phyloP scores from a whole-genome alignment of 2,797 vertebrate species.

The Melanotaenia parkinsoni region DNA sequence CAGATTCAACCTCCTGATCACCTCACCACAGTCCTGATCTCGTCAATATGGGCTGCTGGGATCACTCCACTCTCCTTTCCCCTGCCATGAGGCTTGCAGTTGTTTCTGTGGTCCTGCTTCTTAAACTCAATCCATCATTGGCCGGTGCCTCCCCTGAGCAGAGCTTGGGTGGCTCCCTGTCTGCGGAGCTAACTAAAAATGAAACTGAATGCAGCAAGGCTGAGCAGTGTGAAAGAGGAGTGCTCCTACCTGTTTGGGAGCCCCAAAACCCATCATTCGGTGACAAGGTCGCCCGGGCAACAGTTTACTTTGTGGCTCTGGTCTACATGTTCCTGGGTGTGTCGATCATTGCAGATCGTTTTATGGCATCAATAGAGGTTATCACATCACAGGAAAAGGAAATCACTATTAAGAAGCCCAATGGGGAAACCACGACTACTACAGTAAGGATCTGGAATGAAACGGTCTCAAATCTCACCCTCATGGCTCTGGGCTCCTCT shows the following conservation, averaged over 20 bases:
- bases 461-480: conserved; percentile 96
- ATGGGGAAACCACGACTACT: conserved; percentile 96
- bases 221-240: conserved; percentile 86
- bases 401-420: conserved; percentile 98
- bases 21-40: conserved; percentile 22
- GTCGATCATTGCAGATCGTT: conserved; percentile 98
- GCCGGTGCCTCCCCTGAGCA: conserved; percentile 75
- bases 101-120: conserved; percentile 81
- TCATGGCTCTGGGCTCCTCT: conserved; percentile 97
- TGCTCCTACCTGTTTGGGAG: conserved; percentile 95
- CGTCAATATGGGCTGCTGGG: conserved; percentile 83
- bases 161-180: conserved; percentile 75
- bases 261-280: conserved; percentile 95
- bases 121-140: conserved; percentile 74
- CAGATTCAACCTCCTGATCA: conserved; percentile 53
- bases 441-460: conserved; percentile 99
- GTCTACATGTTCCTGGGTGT: conserved; percentile 99
- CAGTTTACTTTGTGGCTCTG: conserved; percentile 97
- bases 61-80: conserved; percentile 68
- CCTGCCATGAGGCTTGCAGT: conserved; percentile 82
- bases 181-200: conserved; percentile 71
- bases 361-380: conserved; percentile 99
- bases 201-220: conserved; percentile 85
- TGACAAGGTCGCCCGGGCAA: conserved; percentile 97
- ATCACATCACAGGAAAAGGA: conserved; percentile 99